Evolutionary conservation across 2,797 vertebrate genomes (phyloP), one percentile per base, ranked within the genome.

Genomic region (Lepus townsendii): DNA sequence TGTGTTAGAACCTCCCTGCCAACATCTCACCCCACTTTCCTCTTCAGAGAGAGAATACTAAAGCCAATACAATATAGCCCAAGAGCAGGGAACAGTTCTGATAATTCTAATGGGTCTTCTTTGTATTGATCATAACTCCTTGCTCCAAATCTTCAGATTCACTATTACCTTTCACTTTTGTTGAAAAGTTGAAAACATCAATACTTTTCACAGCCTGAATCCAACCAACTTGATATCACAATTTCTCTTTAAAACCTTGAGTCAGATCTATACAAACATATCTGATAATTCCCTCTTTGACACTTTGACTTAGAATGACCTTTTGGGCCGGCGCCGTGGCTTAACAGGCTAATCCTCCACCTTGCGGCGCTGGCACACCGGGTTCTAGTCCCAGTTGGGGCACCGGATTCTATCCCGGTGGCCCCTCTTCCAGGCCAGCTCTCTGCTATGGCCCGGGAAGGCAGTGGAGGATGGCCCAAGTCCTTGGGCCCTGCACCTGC

Each of bases 241-340:
- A 17, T 72, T 82, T 91, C 77, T 95, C 50, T 91, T 80, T 83
- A 73, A 95, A 72, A 90, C 62, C 76, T 72, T 92, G 47, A 95
- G 22, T 90, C 80, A 82, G 30, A 72, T 57, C 69, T 85, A n/a
- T 62, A 27, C 57, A 38, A 88, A 69, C 26, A 22, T 54, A 62
- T 66, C n/a, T 94, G 79, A 78, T 27, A 4, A 35, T 22, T 93
- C 66, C 26, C 68, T 88, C 57, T 72, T 78, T 63, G 35, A 78
- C n/a, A 71, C 47, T 86, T 84, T 72, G 72, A 50, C 32, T 89
- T 87, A 80, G 77, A 71, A 83, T 83, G 35, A 22, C 38, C 12
- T 72, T 87, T 88, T 72, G 73, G 92, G n/a, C n/a, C n/a, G n/a
- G n/a, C n/a, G n/a, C n/a, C n/a, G n/a, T n/a, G n/a, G n/a, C n/a